These are phyloP conservation scores for Tokudaia tokunoshimensis DNA, from an alignment of 2,797 vertebrate genomes.

Conservation along the genomic window DNA sequence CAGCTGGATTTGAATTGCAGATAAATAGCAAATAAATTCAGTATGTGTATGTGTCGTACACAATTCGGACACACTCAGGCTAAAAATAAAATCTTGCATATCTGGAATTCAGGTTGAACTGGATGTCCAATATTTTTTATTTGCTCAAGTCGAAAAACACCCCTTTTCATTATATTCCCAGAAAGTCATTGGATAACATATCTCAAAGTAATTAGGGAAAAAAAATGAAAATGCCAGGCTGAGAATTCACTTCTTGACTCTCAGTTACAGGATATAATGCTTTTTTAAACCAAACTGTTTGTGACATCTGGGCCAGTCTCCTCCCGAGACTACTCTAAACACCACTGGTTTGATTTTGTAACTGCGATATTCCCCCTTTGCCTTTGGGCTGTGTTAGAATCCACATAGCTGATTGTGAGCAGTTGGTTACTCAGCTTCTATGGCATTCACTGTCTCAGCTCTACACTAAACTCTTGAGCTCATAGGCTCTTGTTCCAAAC, in stretches of 20 bases:
- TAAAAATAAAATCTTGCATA: not conserved
- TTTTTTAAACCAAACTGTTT: not conserved
- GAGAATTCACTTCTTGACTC: not conserved
- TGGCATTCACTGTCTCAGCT: not conserved
- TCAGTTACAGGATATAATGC: not conserved
- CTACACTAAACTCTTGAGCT: not conserved
- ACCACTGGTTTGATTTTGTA: not conserved
- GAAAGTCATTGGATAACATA: not conserved
- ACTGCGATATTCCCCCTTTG: not conserved
- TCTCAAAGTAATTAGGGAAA: not conserved
- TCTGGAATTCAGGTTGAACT: conserved; percentile 26
- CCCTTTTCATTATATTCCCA: not conserved
- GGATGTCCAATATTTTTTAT: not conserved
- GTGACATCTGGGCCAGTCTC: not conserved
- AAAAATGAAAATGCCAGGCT: not conserved
- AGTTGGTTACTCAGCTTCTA: not conserved
- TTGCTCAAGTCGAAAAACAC: not conserved
- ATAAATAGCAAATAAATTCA: conserved; percentile 16
- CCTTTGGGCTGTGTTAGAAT: not conserved
- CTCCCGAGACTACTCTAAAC: not conserved
- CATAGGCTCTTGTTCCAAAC: not conserved
- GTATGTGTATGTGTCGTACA: not conserved
- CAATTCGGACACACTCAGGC: not conserved
- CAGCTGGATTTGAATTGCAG: conserved; percentile 37
- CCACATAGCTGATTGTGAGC: not conserved